Evolutionary conservation across 2,113 vertebrate species (phyloP).

Genomic region (Notothenia coriiceps): DNA sequence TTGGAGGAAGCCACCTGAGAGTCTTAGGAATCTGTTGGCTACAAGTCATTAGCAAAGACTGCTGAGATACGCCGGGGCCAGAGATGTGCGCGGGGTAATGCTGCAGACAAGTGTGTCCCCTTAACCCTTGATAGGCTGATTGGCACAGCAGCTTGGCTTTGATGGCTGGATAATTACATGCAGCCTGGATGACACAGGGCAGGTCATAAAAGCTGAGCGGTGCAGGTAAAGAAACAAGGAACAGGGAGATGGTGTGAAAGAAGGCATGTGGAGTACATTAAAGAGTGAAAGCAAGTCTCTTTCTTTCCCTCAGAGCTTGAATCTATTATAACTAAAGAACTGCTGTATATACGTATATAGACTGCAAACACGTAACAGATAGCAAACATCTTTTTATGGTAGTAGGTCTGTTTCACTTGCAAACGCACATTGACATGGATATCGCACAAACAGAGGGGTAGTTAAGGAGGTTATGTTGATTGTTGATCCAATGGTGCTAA

Average conservation of each 20-base stretch:
- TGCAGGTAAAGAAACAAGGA: conserved; percentile 50
- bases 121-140: conserved; percentile 78
- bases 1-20: conserved; percentile 97
- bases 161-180: conserved; percentile 73
- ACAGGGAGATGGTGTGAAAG: conserved; percentile 29
- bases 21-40: conserved; percentile 92
- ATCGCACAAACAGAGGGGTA: conserved; percentile 3
- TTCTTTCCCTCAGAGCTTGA: neutral
- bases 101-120: conserved; percentile 83
- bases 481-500: neutral
- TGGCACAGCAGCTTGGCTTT: conserved; percentile 69
- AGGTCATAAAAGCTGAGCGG: conserved; percentile 45
- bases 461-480: neutral
- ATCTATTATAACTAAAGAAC: conserved; percentile 11
- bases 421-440: conserved; percentile 1
- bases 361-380: neutral
- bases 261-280: conserved; percentile 31
- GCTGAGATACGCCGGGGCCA: conserved; percentile 84
- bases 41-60: conserved; percentile 95
- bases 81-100: conserved; percentile 80
- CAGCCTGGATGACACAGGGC: conserved; percentile 60
- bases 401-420: conserved; percentile 6
- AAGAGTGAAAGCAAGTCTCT: conserved; percentile 14
- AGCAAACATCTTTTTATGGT: neutral
- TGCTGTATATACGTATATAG: neutral